Evolutionary conservation across 37 sponge, comb jelly and placozoan genomes (phyloP), one percentile per base, ranked within the genome.

Genomic region (Beroe forskalii): DNA sequence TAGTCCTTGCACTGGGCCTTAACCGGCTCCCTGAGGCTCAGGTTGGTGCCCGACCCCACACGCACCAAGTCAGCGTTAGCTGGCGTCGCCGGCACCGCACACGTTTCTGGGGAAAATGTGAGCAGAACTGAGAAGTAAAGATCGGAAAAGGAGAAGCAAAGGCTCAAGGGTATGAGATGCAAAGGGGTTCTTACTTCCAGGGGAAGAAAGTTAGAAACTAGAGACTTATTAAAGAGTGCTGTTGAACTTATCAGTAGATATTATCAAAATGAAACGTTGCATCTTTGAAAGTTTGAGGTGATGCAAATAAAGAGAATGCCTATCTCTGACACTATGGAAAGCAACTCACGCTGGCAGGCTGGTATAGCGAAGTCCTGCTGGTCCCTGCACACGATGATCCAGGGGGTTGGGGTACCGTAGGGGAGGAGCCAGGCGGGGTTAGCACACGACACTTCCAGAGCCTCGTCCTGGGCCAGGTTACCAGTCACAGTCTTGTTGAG

Each of bases 401-500:
- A 69, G 36, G 72, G 72, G 1, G 72, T 69, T 32, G 27, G 17
- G 36, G 27, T 32, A 1, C 72, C 72, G 38, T 35, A 69, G 36
- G 72, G 72, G 4, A 69, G 38, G 6, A 69, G 38, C 2, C 19
- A 36, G 19, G 35, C 32, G 32, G 2, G 37, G 38, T 69, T 37
- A 2, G 4, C 38, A 69, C 72, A 69, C 38, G 72, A 69, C 4
- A 69, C 72, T 36, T 69, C 72, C 72, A 69, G 37, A 33, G 72
- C 19, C 32, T 69, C 38, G 19, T 69, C 32, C 38, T 69, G 38
- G 19, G 72, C 72, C 32, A 69, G 72, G 27, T 32, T 32, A 32
- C 72, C 72, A 35, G 32, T 32, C 32, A 69, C 38, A 33, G 35
- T 35, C 38, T 32, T 69, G 38, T 69, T 69, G 9, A 69, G 72